Conservation (phyloP, 1,140 invertebrate genomes). For the Drosophila ohnishii region DNA sequence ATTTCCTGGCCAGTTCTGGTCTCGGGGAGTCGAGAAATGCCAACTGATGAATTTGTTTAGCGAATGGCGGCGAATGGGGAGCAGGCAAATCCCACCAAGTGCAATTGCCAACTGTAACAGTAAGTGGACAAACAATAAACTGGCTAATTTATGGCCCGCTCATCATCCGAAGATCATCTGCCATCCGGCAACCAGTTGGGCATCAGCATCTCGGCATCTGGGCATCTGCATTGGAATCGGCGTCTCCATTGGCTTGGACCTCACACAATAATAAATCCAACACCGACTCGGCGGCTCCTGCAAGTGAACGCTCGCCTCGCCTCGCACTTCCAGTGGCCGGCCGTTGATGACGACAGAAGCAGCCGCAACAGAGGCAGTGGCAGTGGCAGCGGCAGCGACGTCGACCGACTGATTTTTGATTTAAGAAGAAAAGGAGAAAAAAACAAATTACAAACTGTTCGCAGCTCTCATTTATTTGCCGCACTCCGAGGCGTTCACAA, state of each 20-base stretch:
- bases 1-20: slow-evolving; percentile 49
- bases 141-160: slow-evolving; percentile 70
- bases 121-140: slow-evolving; percentile 76
- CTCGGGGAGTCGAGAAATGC: slow-evolving; percentile 22
- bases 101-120: slow-evolving; percentile 70
- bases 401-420: slow-evolving; percentile 69
- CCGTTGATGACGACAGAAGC: slow-evolving; percentile 52
- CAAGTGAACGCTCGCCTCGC: slow-evolving; percentile 42
- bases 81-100: slow-evolving; percentile 59
- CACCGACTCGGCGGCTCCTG: slow-evolving; percentile 13
- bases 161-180: slow-evolving; percentile 68
- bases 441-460: slow-evolving; percentile 79
- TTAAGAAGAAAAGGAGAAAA: slow-evolving; percentile 65
- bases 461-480: slow-evolving; percentile 82
- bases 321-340: slow-evolving; percentile 40
- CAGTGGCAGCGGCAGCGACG: slow-evolving; percentile 20
- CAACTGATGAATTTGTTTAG: slow-evolving; percentile 64
- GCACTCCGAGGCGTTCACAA: slow-evolving; percentile 77
- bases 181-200: slow-evolving; percentile 41
- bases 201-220: slow-evolving; percentile 3
- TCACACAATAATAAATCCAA: slow-evolving; percentile 65
- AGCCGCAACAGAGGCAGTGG: slow-evolving; percentile 13
- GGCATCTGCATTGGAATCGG: slow-evolving; percentile 7
- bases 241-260: slow-evolving; percentile 42
- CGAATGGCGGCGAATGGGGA: slow-evolving; percentile 45